phyloP scores from a whole-genome alignment of 2,888 invertebrate genomes.

The Mongoloraphidia duomilia region DNA sequence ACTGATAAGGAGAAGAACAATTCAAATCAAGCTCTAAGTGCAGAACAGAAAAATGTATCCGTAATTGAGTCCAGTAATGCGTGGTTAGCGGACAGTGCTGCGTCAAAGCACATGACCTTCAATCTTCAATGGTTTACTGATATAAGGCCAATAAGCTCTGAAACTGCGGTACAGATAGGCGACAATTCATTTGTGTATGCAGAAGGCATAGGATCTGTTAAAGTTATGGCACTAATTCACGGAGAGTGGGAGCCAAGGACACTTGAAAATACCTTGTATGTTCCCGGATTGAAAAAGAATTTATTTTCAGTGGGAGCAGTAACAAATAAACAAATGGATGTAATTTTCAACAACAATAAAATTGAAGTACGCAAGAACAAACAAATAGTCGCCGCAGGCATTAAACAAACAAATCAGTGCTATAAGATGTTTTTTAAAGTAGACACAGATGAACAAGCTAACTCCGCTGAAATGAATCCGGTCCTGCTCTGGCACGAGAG shows the following conservation, averaged over 20 bases:
- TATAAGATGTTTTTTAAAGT: background rate
- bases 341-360: background rate
- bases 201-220: background rate
- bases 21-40: background rate
- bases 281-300: conserved; percentile 12
- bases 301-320: conserved; percentile 1
- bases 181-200: conserved; percentile 1
- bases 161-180: conserved; percentile 3
- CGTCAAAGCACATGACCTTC: conserved; percentile 2
- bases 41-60: background rate
- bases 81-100: no score
- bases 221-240: background rate
- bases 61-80: background rate
- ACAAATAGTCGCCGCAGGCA: conserved; percentile 1
- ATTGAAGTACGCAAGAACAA: background rate
- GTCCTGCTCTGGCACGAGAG: conserved; percentile 12
- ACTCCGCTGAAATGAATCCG: background rate
- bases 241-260: background rate
- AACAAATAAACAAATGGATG: no score
- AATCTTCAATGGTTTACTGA: background rate
- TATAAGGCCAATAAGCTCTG: background rate
- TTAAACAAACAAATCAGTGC: background rate
- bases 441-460: conserved; percentile 1
- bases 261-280: conserved; percentile 5
- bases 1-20: no score